Conservation (phyloP, 2,888 invertebrate species). For the Macrosiphum euphorbiae region DNA sequence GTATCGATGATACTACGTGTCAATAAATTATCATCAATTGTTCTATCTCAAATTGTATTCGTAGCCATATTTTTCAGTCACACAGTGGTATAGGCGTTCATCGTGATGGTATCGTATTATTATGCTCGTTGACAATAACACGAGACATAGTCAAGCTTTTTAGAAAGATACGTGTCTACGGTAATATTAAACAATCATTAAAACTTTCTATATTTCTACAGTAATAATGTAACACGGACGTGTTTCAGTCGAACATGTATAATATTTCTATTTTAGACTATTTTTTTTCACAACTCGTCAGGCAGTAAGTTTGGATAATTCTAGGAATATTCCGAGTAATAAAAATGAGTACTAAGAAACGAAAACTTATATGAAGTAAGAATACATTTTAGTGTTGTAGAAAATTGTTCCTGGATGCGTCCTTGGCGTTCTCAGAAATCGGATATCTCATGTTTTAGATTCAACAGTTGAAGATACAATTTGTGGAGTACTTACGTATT, state of each 20-base stretch:
- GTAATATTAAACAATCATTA: neutral
- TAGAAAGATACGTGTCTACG: neutral
- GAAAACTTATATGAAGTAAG: neutral
- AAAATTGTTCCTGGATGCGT: neutral
- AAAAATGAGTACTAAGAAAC: neutral
- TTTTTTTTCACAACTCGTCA: neutral
- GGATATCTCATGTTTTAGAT: neutral
- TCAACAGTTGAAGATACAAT: neutral
- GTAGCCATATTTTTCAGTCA: neutral
- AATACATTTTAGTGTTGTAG: neutral
- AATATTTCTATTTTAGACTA: neutral
- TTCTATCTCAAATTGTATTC: neutral
- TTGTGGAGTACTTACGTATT: constrained; percentile 23
- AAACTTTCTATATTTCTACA: neutral
- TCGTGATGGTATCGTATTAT: neutral
- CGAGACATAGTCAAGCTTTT: neutral
- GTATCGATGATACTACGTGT: neutral
- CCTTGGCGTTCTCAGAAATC: neutral
- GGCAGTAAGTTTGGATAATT: neutral
- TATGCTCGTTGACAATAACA: neutral
- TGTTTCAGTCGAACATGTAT: neutral
- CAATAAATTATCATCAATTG: neutral
- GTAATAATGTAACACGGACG: neutral
- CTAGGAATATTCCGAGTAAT: neutral
- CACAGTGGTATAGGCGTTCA: neutral